These are phyloP conservation scores for Pitta sordida DNA, from an alignment of 2,113 vertebrate genomes.

Conservation along the genomic window DNA sequence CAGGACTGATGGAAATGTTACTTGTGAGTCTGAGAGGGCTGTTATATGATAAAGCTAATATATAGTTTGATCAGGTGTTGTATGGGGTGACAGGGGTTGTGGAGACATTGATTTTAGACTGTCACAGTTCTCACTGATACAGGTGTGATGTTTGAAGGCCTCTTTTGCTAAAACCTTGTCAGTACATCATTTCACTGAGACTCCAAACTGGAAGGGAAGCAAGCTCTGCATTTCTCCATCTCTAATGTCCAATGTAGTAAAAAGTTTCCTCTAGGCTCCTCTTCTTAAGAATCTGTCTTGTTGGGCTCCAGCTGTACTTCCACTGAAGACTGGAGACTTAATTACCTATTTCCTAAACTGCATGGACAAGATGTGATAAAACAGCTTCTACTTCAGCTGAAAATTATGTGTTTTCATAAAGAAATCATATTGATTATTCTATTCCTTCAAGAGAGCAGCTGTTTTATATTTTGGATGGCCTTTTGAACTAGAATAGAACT, in stretches of 20 bases:
- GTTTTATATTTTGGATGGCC: neutral
- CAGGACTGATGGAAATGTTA: too few relatives aligned
- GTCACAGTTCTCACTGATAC: neutral
- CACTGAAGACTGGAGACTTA: neutral
- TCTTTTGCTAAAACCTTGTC: neutral
- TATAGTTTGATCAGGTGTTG: neutral
- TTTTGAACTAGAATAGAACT: neutral
- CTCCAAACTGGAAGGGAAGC: neutral
- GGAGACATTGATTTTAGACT: neutral
- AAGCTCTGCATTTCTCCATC: neutral
- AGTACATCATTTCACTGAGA: neutral
- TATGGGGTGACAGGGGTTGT: neutral
- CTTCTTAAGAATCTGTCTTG: neutral
- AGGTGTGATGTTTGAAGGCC: neutral
- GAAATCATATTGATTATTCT: too few relatives aligned
- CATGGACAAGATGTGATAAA: neutral
- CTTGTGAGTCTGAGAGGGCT: neutral
- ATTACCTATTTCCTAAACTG: neutral
- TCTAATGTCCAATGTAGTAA: neutral
- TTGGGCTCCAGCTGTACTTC: neutral
- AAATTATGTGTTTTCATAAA: neutral
- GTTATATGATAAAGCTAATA: neutral
- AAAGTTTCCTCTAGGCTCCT: neutral
- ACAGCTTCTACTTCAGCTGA: neutral
- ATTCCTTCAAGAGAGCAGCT: neutral